A percentile compares a stretch with the other conserved stretches of the same genome.
Evolutionary conservation across 2,888 invertebrate genomes (phyloP).

Genomic region (Leptopilina syphax): DNA sequence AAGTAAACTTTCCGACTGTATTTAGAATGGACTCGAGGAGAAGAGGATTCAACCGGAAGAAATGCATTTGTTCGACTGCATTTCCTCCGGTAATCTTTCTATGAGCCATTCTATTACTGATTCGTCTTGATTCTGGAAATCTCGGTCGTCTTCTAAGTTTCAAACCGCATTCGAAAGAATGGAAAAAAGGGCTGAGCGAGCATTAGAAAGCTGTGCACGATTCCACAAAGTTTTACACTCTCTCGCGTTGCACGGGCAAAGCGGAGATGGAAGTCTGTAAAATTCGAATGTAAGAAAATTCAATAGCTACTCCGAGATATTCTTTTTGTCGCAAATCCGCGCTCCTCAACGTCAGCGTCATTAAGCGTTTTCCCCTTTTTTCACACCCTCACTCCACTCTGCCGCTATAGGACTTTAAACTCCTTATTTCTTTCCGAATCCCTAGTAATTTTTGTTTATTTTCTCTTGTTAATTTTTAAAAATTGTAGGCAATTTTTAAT

Average conservation of each 20-base stretch:
- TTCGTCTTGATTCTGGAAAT: conserved; percentile 25
- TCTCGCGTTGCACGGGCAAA: background rate
- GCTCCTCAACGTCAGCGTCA: conserved; percentile 7
- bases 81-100: conserved; percentile 18
- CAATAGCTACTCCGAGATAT: conserved; percentile 24
- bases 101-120: conserved; percentile 20
- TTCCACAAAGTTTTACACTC: conserved; percentile 18
- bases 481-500: too few species aligned
- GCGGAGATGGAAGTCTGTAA: conserved; percentile 36
- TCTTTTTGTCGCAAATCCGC: conserved; percentile 4
- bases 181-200: conserved; percentile 15
- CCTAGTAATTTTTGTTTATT: too few species aligned
- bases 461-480: too few species aligned
- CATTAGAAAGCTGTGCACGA: conserved; percentile 40
- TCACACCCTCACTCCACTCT: background rate
- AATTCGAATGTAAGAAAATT: conserved; percentile 32
- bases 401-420: too few species aligned
- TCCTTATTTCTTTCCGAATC: too few species aligned
- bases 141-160: conserved; percentile 30
- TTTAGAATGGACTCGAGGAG: too few species aligned
- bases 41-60: background rate
- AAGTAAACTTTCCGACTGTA: too few species aligned
- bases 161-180: background rate
- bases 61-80: conserved; percentile 1
- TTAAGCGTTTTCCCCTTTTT: conserved; percentile 28